Evolutionary conservation across 2,888 invertebrate genomes (phyloP).

Genomic region (Drosophila colorata): DNA sequence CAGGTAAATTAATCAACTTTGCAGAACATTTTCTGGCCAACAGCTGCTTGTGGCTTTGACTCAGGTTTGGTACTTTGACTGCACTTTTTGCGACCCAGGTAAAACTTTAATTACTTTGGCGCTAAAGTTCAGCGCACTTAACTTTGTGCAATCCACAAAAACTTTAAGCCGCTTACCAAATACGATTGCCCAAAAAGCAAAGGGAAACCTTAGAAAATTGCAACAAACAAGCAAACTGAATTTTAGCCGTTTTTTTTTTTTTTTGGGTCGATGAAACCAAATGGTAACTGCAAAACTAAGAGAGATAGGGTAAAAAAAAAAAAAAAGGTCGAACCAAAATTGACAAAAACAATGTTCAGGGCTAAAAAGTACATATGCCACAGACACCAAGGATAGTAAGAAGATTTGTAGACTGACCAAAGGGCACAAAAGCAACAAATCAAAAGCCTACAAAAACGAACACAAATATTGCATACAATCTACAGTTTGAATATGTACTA

Average conservation of each 20-base stretch:
- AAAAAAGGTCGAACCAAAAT: constrained; percentile 1
- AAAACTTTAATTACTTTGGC: constrained; percentile 73
- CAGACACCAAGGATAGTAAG: constrained; percentile 28
- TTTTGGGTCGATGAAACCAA: constrained; percentile 46
- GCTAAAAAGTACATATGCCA: constrained; percentile 40
- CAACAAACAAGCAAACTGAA: constrained; percentile 12
- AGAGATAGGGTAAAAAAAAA: constrained; percentile 12
- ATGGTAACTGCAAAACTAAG: constrained; percentile 29
- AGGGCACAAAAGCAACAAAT: constrained; percentile 17
- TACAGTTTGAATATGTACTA: not conserved
- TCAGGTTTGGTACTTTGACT: constrained; percentile 43
- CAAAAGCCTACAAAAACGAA: constrained; percentile 5
- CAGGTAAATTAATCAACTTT: constrained; percentile 62
- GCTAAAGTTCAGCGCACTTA: constrained; percentile 64
- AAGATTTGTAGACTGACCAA: constrained; percentile 47
- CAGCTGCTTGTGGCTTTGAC: constrained; percentile 23
- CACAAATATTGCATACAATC: not conserved
- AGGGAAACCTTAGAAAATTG: constrained; percentile 30
- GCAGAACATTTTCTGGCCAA: not conserved
- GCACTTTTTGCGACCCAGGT: constrained; percentile 10
- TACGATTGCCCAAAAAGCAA: constrained; percentile 31
- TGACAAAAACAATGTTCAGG: constrained; percentile 39
- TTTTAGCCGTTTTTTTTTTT: not conserved
- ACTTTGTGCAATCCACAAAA: constrained; percentile 51
- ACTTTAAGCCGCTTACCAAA: constrained; percentile 67